phyloP scores from a whole-genome alignment of 2,888 invertebrate species.

The Heliconius ismenius region DNA sequence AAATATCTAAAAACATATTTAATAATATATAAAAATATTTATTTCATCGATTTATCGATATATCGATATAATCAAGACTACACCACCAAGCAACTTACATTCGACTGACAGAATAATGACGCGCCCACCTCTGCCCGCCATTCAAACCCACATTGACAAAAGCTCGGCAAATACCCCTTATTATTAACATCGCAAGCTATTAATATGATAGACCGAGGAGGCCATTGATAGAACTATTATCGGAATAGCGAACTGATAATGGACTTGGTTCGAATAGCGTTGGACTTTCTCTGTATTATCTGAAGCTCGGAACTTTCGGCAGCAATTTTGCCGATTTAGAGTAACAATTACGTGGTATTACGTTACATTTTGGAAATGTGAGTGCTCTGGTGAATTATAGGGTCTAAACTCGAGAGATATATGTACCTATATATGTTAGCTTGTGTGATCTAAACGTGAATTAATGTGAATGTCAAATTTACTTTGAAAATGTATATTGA shows the following conservation, averaged over 20 bases:
- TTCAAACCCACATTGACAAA: slow-evolving; percentile 76
- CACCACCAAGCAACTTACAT: slow-evolving; percentile 55
- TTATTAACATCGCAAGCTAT: slow-evolving; percentile 64
- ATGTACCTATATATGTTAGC: too few relatives aligned
- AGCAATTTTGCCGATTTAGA: slow-evolving; percentile 10
- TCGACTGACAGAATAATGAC: slow-evolving; percentile 68
- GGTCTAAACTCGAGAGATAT: background rate
- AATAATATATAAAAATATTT: background rate
- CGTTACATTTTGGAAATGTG: slow-evolving; percentile 8
- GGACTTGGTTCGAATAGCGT: slow-evolving; percentile 32
- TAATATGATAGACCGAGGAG: slow-evolving; percentile 62
- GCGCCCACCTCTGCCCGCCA: slow-evolving; percentile 72
- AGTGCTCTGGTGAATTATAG: slow-evolving; percentile 5
- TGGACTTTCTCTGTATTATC: slow-evolving; percentile 20
- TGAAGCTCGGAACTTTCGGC: slow-evolving; percentile 1
- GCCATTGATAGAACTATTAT: slow-evolving; percentile 51
- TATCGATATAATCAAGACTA: slow-evolving; percentile 48
- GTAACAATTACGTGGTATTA: slow-evolving; percentile 12
- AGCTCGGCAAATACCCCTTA: slow-evolving; percentile 77
- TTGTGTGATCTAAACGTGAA: background rate
- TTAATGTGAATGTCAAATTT: background rate
- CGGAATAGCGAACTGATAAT: slow-evolving; percentile 38
- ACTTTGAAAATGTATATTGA: background rate
- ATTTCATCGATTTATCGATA: slow-evolving; percentile 48
- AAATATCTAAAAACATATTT: background rate